A percentile compares a stretch with the other conserved stretches of the same genome.
Evolutionary conservation across 2,888 invertebrate genomes (phyloP).

Genomic region (Apodemia duryi): DNA sequence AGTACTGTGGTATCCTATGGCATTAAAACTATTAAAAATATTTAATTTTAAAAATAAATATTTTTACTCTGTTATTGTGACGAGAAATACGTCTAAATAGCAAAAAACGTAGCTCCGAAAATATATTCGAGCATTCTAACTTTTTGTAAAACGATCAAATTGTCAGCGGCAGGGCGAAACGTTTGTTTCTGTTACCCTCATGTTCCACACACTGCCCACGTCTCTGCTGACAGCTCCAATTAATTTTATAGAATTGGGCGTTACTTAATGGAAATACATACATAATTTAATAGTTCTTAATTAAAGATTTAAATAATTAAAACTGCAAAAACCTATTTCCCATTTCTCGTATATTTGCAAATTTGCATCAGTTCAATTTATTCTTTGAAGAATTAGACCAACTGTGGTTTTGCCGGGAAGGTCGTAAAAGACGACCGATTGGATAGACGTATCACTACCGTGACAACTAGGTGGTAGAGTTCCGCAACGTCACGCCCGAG

Average conservation of each 20-base stretch:
- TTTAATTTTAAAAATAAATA: neutral
- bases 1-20: too few species aligned
- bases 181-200: neutral
- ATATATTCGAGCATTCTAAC: neutral
- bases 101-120: neutral
- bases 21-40: neutral
- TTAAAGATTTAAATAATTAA: too few species aligned
- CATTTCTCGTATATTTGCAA: too few species aligned
- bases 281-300: neutral
- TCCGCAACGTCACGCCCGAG: too few species aligned
- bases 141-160: conserved; percentile 8
- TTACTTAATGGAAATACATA: neutral
- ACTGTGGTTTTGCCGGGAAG: too few species aligned
- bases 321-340: too few species aligned
- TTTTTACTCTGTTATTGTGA: too few species aligned
- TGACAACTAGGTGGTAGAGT: too few species aligned
- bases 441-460: too few species aligned
- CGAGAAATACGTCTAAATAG: neutral
- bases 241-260: neutral
- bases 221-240: neutral
- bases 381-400: too few species aligned
- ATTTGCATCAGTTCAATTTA: too few species aligned
- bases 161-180: conserved; percentile 5
- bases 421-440: too few species aligned
- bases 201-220: neutral